Conservation (phyloP, 2,113 vertebrate genomes). For the Henicopernis longicauda region DNA sequence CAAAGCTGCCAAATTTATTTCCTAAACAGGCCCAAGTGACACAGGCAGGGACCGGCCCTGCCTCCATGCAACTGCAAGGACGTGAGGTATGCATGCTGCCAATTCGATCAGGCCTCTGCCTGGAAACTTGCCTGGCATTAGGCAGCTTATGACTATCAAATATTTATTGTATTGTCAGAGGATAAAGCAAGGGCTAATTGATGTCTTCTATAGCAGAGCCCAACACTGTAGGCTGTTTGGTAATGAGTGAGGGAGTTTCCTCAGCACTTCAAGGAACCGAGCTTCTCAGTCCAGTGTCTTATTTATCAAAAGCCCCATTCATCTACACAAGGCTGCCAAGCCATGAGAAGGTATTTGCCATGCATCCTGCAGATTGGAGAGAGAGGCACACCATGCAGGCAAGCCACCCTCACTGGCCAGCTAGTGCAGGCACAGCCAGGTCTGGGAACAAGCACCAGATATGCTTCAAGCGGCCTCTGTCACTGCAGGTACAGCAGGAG, state of each 20-base stretch:
- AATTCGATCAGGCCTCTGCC: not conserved
- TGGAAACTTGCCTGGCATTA: not conserved
- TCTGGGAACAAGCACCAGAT: not conserved
- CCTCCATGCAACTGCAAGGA: not conserved
- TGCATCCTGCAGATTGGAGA: not conserved
- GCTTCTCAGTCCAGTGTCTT: not conserved
- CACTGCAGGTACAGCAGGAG: not conserved
- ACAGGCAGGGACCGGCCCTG: not conserved
- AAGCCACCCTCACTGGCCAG: not conserved
- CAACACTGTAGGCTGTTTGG: not conserved
- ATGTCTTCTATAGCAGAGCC: not conserved
- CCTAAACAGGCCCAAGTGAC: not conserved
- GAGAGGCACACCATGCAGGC: fast-evolving
- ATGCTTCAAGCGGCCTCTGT: not conserved
- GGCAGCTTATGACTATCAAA: not conserved
- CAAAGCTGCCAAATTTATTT: not conserved
- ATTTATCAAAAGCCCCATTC: not conserved
- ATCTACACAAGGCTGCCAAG: not conserved
- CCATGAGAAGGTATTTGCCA: not conserved
- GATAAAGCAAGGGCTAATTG: not conserved
- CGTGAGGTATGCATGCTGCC: fast-evolving
- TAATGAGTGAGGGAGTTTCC: not conserved
- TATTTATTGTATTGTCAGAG: not conserved
- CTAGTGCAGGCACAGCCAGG: not conserved
- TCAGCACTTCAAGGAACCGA: not conserved